phyloP scores from a whole-genome alignment of 2,888 invertebrate species.

The Sepiola atlantica region DNA sequence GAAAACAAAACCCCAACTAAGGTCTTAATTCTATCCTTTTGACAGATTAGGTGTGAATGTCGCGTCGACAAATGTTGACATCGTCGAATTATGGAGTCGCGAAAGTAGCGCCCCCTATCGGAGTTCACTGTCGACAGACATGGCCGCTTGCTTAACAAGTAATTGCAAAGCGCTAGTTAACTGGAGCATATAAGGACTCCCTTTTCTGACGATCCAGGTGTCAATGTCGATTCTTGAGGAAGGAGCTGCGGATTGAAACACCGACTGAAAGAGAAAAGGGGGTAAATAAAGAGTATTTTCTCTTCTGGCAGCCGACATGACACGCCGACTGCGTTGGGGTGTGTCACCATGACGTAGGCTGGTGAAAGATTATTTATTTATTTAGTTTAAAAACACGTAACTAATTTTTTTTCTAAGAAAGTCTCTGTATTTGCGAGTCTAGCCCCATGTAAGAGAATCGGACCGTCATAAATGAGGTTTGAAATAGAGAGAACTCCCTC shows the following conservation, averaged over 20 bases:
- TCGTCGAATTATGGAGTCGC: neutral
- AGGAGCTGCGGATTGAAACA: neutral
- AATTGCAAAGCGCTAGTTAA: neutral
- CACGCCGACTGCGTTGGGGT: neutral
- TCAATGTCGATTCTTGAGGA: neutral
- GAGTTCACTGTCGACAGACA: neutral
- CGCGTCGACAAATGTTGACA: neutral
- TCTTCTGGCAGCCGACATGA: neutral
- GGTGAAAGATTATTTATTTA: neutral
- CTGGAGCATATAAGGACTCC: neutral
- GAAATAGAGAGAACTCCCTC: no score
- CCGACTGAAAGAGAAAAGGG: no score
- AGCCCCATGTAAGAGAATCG: neutral
- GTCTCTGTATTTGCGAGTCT: neutral
- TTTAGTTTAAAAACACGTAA: neutral
- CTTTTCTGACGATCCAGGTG: neutral
- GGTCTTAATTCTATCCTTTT: neutral
- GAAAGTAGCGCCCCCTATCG: neutral
- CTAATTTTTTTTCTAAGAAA: neutral
- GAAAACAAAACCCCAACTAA: no score
- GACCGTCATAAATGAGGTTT: neutral
- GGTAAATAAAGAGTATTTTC: neutral
- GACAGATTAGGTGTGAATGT: conserved; percentile 20
- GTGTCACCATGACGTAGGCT: neutral
- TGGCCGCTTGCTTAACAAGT: neutral